Base-by-base conservation (phyloP, 2,113 vertebrate species). In the Numida meleagris region DNA sequence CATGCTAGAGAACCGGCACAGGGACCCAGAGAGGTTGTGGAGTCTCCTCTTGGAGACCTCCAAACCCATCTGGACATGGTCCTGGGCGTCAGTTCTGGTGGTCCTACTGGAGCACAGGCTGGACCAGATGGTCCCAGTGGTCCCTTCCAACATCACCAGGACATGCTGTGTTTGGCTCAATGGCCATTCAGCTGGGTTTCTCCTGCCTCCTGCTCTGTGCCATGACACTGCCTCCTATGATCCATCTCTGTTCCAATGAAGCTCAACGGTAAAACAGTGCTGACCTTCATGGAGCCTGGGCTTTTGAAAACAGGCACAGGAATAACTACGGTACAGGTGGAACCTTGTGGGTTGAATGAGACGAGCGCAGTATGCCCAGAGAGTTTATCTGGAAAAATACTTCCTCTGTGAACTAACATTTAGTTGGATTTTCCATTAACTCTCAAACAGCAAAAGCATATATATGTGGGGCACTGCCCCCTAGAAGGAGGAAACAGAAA, bases 371-470 rank as follows among this genome's bases (percentile, higher is more conserved):
- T 2, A 53, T 0, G 6, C 34, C 51, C 50, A 77, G 67, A 59
- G 57, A 83, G 18, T 61, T 79, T 23, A 63, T 20, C 24, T 21
- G 20, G 58, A 76, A 43, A 89, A 82, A 90, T 63, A 14, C 4
- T 17, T 67, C 33, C 29, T 71, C 57, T 77, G 58, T 71, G 45
- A 75, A 34, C 38, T 31, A 55, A 18, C 31, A 66, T 4, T 57
- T 38, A 55, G n/a, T 15, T 1, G 6, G 50, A 53, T 81, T 94
- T 85, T 57, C 67, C 43, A 89, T 91, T 84, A 87, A 89, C 53
- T 87, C 43, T 21, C 13, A 2, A 66, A 48, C 23, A 3, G 48
- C 36, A 73, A 53, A 57, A 87, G 15, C 29, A 48, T 1, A 0
- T 21, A 9, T 3, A 20, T 17, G 36, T 55, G 24, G 24, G 24